phyloP scores from a whole-genome alignment of 2,113 vertebrate genomes.

The Lophura nycthemera region DNA sequence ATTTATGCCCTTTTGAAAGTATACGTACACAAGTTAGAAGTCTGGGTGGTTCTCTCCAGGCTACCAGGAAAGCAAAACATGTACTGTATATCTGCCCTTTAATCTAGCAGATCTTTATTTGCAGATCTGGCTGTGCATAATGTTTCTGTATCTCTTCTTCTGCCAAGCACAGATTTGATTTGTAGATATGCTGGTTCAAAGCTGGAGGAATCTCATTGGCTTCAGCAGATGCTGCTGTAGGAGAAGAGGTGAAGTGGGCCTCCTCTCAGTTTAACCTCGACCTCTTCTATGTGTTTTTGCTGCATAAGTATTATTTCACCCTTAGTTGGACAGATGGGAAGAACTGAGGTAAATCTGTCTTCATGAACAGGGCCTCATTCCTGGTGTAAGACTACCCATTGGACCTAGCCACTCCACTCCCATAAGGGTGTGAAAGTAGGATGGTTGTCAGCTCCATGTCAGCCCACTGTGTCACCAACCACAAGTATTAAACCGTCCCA shows the following conservation, averaged over 20 bases:
- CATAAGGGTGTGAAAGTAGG: background rate
- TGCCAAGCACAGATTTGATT: conserved; percentile 60
- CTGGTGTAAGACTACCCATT: background rate
- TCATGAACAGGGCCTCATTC: background rate
- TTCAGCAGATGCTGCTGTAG: background rate
- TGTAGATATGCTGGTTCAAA: conserved; percentile 27
- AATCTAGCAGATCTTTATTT: conserved; percentile 69
- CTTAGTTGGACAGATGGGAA: background rate
- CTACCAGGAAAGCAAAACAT: conserved; percentile 67
- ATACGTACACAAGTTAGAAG: conserved; percentile 56
- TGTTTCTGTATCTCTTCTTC: conserved; percentile 48
- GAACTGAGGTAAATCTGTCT: background rate
- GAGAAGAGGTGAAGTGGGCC: background rate
- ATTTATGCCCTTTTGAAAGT: conserved; percentile 72
- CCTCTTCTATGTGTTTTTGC: background rate
- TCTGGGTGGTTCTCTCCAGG: conserved; percentile 71
- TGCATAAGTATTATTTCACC: background rate
- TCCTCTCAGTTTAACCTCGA: background rate
- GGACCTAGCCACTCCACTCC: background rate
- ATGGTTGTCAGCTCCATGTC: background rate
- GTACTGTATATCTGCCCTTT: conserved; percentile 69
- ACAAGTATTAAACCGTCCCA: background rate
- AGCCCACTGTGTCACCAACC: background rate
- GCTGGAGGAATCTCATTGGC: conserved; percentile 23
- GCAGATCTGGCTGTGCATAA: conserved; percentile 52